phyloP scores from a whole-genome alignment of 2,888 invertebrate species.

The Tetragonula carbonaria region DNA sequence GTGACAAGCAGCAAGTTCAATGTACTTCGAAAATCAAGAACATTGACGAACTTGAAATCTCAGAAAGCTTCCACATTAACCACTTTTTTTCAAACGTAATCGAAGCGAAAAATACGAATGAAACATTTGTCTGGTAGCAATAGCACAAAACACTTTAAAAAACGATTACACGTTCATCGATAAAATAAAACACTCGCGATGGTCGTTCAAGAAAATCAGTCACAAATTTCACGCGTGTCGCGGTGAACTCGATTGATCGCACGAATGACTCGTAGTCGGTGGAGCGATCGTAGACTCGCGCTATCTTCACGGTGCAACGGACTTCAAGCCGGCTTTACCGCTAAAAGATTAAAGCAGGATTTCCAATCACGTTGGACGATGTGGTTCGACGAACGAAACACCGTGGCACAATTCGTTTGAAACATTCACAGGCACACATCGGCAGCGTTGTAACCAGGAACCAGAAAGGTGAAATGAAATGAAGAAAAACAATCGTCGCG shows the following conservation, averaged over 20 bases:
- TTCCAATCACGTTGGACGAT: constrained; percentile 22
- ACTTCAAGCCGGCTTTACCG: constrained; percentile 46
- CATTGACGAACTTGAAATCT: neutral
- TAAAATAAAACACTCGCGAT: constrained; percentile 26
- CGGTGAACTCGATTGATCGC: constrained; percentile 45
- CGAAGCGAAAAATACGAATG: neutral
- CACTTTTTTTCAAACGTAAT: constrained; percentile 10
- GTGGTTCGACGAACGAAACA: constrained; percentile 16
- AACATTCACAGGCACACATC: constrained; percentile 39
- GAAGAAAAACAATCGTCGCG: neutral
- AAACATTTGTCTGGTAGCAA: neutral
- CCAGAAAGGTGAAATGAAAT: neutral
- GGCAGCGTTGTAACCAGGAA: neutral
- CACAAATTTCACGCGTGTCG: constrained; percentile 30
- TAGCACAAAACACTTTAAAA: neutral
- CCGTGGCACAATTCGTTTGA: constrained; percentile 3
- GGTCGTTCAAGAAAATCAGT: constrained; percentile 17
- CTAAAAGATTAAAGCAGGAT: constrained; percentile 44
- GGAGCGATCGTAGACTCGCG: constrained; percentile 43
- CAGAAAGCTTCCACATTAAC: constrained; percentile 8
- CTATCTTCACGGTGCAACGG: constrained; percentile 52
- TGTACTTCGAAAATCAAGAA: neutral
- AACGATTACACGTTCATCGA: neutral
- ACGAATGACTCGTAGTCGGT: constrained; percentile 31
- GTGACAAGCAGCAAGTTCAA: constrained; percentile 5